A percentile compares a stretch with the other conserved stretches of the same genome.
Conservation (phyloP, 2,888 invertebrate species). For the Agrilus cyanescens region DNA sequence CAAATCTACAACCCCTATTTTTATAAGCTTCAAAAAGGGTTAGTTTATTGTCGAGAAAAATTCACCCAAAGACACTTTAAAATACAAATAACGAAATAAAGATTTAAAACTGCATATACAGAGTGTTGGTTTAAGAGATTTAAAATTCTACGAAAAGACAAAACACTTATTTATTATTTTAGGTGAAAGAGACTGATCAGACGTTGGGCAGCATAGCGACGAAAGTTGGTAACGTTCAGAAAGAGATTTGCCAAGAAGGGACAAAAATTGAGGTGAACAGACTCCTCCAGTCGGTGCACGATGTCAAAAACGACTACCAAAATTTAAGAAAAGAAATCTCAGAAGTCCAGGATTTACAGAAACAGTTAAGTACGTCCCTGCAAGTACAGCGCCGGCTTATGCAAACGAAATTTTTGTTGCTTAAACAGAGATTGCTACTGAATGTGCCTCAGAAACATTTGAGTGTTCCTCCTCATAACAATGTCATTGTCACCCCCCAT, state of each 20-base stretch:
- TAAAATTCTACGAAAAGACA: background rate
- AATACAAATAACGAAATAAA: no score
- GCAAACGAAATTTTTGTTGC: conserved; percentile 60
- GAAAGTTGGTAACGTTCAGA: conserved; percentile 62
- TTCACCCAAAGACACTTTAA: no score
- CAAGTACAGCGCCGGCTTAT: conserved; percentile 59
- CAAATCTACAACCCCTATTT: no score
- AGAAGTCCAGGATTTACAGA: conserved; percentile 69
- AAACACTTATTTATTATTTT: conserved; percentile 4
- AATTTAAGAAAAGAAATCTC: conserved; percentile 65
- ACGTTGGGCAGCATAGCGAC: conserved; percentile 61
- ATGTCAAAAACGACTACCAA: conserved; percentile 69
- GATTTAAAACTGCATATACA: no score
- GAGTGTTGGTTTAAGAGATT: background rate
- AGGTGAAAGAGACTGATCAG: conserved; percentile 65
- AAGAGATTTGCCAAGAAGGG: conserved; percentile 40
- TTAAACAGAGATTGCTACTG: conserved; percentile 57
- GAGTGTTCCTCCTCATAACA: background rate
- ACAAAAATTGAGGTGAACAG: conserved; percentile 57
- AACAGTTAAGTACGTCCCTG: conserved; percentile 64
- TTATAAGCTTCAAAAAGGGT: no score
- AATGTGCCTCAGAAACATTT: conserved; percentile 15
- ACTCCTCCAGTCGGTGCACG: conserved; percentile 63
- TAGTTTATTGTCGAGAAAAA: no score
- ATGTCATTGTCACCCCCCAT: conserved; percentile 2